Evolutionary conservation across 2,888 invertebrate genomes (phyloP), one percentile per base, ranked within the genome.

Genomic region (Arrhopalites spinosus): DNA sequence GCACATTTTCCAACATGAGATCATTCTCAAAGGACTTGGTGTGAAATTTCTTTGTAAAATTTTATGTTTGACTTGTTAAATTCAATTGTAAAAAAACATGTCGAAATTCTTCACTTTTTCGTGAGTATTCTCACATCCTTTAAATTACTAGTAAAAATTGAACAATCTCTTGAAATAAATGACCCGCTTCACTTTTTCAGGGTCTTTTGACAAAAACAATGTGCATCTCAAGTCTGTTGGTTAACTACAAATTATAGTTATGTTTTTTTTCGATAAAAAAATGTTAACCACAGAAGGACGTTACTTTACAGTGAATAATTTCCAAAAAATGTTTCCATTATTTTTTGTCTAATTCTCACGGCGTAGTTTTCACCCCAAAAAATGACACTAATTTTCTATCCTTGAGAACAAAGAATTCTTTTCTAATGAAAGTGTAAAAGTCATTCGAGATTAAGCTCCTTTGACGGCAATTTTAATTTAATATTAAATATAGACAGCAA

Each of bases 171-270:
- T 47, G 5, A 69, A 69, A 69, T 50, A 69, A 69, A 69, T 69
- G 69, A 69, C 30, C 53, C 53, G 69, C 47, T 69, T 68, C 67
- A 68, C 45, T n/a, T 69, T 68, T 69, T 69, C 69, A 69, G 69
- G 69, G 69, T 69, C 69, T 69, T 53, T 29, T 17, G n/a, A 17
- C 29, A 2, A 66, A 66, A 66, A 66, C n/a, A 36, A 5, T 17
- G 5, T 66, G 29, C n/a, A n/a, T 13, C 36, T 66, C 43, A 3
- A 20, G 3, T 7, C 45, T 7, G 15, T 45, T 7, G 8, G 45
- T 11, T 45, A 15, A 7, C 8, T 11, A 11, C 8, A 45, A 15
- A 45, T 15, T 20, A 15, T 53, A 5, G 2, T 11, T n/a, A 7
- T 13, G 11, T 27, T n/a, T 66, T 7, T n/a, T 23, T 66, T 11